Evolutionary conservation across 2,888 invertebrate species (phyloP).

Genomic region (Drosophila pegasa): DNA sequence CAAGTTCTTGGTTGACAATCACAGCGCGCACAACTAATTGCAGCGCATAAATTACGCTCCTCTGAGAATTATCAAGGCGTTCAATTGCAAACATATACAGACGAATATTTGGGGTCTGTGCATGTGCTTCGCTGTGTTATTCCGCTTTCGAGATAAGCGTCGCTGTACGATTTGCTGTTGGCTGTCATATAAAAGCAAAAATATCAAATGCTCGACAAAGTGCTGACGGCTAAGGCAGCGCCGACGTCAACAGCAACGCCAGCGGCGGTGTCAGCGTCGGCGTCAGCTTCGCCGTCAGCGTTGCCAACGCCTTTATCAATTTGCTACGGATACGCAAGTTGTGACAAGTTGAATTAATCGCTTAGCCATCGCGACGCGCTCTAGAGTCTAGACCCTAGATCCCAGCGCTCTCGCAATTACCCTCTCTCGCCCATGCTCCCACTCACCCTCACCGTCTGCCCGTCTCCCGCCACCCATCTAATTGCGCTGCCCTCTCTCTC

Average conservation of each 20-base stretch:
- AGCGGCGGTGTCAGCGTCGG: conserved; percentile 1
- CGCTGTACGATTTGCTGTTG: conserved; percentile 42
- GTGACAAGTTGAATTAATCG: conserved; percentile 74
- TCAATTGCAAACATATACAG: conserved; percentile 21
- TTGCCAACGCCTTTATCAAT: conserved; percentile 63
- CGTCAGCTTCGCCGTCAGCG: conserved; percentile 29
- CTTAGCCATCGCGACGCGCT: conserved; percentile 44
- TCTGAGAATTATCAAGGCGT: conserved; percentile 40
- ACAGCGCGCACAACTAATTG: conserved; percentile 59
- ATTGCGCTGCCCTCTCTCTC: conserved; percentile 16
- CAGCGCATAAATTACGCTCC: conserved; percentile 55
- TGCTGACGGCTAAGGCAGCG: conserved; percentile 36
- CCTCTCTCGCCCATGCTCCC: conserved; percentile 1
- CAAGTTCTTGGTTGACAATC: conserved; percentile 48
- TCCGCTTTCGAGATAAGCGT: conserved; percentile 61
- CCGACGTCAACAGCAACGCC: conserved; percentile 6
- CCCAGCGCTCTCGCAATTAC: conserved; percentile 6
- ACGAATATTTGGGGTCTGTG: neutral
- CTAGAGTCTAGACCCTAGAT: conserved; percentile 12
- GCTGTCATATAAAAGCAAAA: conserved; percentile 48
- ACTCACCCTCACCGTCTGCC: conserved; percentile 3
- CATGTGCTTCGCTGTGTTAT: conserved; percentile 9
- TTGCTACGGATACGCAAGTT: conserved; percentile 51
- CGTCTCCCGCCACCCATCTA: conserved; percentile 2
- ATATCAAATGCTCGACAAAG: conserved; percentile 35